Evolutionary conservation across 2,797 vertebrate genomes (phyloP).

Genomic region (Babyrousa celebensis): DNA sequence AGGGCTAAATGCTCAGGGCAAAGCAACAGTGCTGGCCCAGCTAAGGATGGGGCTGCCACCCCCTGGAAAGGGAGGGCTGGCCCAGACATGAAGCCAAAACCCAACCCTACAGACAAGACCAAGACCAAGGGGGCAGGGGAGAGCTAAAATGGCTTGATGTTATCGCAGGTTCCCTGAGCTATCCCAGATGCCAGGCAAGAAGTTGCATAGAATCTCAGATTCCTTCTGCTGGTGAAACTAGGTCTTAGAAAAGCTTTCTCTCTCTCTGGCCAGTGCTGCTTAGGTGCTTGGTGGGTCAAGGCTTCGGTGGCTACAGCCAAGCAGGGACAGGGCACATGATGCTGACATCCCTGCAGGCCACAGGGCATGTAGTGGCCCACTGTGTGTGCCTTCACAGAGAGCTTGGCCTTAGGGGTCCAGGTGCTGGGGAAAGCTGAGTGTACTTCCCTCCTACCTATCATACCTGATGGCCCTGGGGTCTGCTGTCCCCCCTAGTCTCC

Average conservation of each 20-base stretch:
- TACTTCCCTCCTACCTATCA: neutral
- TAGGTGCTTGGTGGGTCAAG: neutral
- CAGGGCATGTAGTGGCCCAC: accelerated
- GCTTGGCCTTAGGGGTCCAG: neutral
- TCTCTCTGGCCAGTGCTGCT: neutral
- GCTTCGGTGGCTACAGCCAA: neutral
- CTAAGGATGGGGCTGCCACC: neutral
- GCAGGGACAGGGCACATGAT: neutral
- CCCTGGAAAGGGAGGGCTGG: neutral
- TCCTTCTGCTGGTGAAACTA: neutral
- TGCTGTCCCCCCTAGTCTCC: neutral
- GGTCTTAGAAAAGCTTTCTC: neutral
- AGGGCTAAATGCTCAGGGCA: neutral
- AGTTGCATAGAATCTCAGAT: neutral
- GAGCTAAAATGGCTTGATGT: neutral
- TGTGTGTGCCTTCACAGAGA: neutral
- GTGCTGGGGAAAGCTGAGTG: accelerated
- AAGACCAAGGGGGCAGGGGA: neutral
- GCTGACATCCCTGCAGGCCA: accelerated
- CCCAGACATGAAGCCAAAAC: neutral
- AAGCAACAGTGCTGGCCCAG: neutral
- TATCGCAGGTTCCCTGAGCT: neutral
- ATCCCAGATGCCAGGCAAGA: neutral
- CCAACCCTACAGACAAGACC: neutral
- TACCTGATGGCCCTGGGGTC: neutral